phyloP scores from a whole-genome alignment of 2,113 vertebrate genomes.

The Melanostigma gelatinosum region DNA sequence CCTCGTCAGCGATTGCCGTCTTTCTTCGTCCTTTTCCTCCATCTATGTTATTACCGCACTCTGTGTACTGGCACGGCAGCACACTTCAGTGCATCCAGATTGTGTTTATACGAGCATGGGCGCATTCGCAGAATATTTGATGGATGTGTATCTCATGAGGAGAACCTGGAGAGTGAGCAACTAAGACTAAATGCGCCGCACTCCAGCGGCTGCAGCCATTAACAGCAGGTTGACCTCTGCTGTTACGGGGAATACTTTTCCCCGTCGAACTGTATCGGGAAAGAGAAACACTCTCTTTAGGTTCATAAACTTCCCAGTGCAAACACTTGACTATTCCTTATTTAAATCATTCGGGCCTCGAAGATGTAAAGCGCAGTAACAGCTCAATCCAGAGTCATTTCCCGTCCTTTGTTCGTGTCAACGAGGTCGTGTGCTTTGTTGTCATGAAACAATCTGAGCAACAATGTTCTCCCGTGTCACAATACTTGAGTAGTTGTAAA shows the following conservation, averaged over 20 bases:
- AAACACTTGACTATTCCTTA: too few relatives aligned
- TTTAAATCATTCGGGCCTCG: too few relatives aligned
- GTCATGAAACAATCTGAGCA: not conserved
- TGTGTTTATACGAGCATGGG: not conserved
- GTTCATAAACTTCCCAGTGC: too few relatives aligned
- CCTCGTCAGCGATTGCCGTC: not conserved
- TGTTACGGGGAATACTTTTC: too few relatives aligned
- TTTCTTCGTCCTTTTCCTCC: not conserved
- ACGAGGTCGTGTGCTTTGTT: too few relatives aligned
- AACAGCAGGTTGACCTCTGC: slow-evolving; percentile 56
- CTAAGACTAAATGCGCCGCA: slow-evolving; percentile 27
- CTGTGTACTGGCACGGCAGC: not conserved
- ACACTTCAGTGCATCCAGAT: slow-evolving; percentile 14
- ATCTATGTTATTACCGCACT: not conserved
- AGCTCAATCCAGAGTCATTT: too few relatives aligned
- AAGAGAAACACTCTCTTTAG: too few relatives aligned
- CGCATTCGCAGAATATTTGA: slow-evolving; percentile 5
- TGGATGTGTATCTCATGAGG: slow-evolving; percentile 14
- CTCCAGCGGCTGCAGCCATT: slow-evolving; percentile 47
- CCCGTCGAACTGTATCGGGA: too few relatives aligned
- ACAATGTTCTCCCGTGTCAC: slow-evolving; percentile 8
- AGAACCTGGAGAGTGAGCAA: not conserved
- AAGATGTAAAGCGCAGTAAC: too few relatives aligned
- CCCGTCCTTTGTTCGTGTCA: too few relatives aligned
- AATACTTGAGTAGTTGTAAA: not conserved